Percentiles rank a stretch among this genome's conserved stretches.
Evolutionary conservation across 2,113 vertebrate genomes (phyloP).

Genomic region (Scomber scombrus): DNA sequence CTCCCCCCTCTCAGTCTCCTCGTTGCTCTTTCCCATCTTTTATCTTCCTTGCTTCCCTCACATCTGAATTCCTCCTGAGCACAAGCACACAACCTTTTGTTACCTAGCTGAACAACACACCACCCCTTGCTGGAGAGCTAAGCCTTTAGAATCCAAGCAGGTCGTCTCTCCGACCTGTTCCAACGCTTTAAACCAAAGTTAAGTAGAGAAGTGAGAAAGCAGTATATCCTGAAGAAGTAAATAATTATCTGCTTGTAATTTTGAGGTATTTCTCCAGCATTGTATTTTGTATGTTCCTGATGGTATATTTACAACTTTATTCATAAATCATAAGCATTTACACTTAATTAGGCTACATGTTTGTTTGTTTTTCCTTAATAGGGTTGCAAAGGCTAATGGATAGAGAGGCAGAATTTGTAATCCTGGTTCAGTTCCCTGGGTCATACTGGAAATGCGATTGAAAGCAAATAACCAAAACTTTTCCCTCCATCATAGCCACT

Average conservation of each 20-base stretch:
- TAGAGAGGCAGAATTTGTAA: constrained; percentile 2
- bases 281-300: neutral
- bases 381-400: neutral
- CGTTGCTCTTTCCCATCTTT: constrained; percentile 26
- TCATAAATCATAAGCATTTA: neutral
- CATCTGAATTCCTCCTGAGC: constrained; percentile 46
- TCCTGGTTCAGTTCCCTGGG: neutral
- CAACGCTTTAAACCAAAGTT: neutral
- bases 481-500: neutral
- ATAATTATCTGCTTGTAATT: constrained; percentile 19
- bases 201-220: constrained; percentile 1
- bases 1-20: neutral
- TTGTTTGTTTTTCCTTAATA: neutral
- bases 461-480: neutral
- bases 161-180: neutral
- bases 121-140: constrained; percentile 23
- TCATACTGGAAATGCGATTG: neutral
- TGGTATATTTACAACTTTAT: too few species aligned
- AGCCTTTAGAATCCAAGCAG: constrained; percentile 46
- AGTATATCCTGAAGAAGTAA: neutral
- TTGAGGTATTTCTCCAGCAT: neutral
- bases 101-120: constrained; percentile 43
- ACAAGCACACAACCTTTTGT: constrained; percentile 43
- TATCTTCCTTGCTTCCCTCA: neutral
- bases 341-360: neutral